Base-by-base conservation (phyloP, 1,140 invertebrate species). In the Penaeus japonicus region DNA sequence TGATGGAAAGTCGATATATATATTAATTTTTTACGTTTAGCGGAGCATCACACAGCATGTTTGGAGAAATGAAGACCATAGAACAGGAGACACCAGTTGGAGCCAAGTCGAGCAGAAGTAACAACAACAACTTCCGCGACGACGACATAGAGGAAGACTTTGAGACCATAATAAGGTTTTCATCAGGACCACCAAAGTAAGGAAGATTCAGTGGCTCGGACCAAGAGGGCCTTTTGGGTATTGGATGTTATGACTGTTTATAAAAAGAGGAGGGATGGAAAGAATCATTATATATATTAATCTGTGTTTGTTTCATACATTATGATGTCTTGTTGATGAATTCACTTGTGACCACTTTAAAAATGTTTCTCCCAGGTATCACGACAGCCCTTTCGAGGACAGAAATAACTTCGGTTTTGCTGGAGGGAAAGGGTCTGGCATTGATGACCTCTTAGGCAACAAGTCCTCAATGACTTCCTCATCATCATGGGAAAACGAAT, bases 51-150 rank as follows among this genome's bases (percentile, higher is more conserved):
- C 98, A 99, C 94, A 99, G 97, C 17, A 97, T 97, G 18, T 92
- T 98, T 65, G 96, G 95, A 80, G 98, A 99, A 92, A 99, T 99
- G 97, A 95, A 96, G 91, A 95, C 95, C 10, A 98, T 99, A 91
- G 95, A 97, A 92, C 98, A 99, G 93, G 96, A 96, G 91, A 94
- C 93, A 65, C 93, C 93, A 57, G 84, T 91, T 75, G 91, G 93
- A 70, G 22, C 54, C n/a, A 89, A 87, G n/a, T 54, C 27, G 7
- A 47, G 53, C 35, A 80, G 57, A 73, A 80, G 27, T 79, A 79
- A 77, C 80, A 88, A 88, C 53, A 88, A 88, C 65, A 88, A 57
- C 79, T 92, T 92, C 89, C 92, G 92, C 91, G 93, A 93, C 32
- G 93, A 94, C 84, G 93, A 93, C 75, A 85, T 90, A 65, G 89